Base-by-base conservation (phyloP, 2,113 vertebrate genomes). In the Caranx ignobilis region DNA sequence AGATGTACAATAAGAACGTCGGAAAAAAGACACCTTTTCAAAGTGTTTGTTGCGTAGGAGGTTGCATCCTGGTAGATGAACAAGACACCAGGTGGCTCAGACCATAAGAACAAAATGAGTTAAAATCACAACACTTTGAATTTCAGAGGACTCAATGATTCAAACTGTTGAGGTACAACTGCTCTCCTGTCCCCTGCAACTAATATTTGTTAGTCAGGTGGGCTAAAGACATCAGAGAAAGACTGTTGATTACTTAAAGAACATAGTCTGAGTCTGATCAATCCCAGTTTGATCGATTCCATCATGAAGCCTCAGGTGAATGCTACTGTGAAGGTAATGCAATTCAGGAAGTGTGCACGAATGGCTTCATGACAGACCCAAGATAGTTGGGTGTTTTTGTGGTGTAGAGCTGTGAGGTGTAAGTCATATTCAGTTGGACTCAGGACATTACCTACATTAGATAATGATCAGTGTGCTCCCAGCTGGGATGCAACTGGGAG, bases 11-110 rank as follows among this genome's bases (percentile, higher is more conserved):
- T 59, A 54, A 82, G 75, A 26, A 19, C 10, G 66, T 21, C 3
- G 5, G 59, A 69, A 79, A 79, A 56, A 50, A 60, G 35, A 71
- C 37, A 59, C 39, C 31, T 79, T 50, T 76, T 85, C 64, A 87
- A 79, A 79, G 69, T 9, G 34, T 75, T 78, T 82, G 76, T 72
- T 79, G 74, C 69, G 83, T 82, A 67, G 81, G 83, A 84, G 77
- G 89, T 47, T 75, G 55, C 74, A 78, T 68, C 62, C 77, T 73
- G 73, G 11, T 45, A 35, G 67, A 77, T 62, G 70, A 87, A 83
- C 77, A 78, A 75, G 79, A 63, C 15, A 47, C 16, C 82, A 87
- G 82, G 77, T 87, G 87, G 89, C 71, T 43, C 45, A 55, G 59
- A 64, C 68, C 50, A n/a, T 31, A 70, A 65, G 54, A 83, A 50